Conservation (phyloP, 2,888 invertebrate species). For the Microctonus brassicae region DNA sequence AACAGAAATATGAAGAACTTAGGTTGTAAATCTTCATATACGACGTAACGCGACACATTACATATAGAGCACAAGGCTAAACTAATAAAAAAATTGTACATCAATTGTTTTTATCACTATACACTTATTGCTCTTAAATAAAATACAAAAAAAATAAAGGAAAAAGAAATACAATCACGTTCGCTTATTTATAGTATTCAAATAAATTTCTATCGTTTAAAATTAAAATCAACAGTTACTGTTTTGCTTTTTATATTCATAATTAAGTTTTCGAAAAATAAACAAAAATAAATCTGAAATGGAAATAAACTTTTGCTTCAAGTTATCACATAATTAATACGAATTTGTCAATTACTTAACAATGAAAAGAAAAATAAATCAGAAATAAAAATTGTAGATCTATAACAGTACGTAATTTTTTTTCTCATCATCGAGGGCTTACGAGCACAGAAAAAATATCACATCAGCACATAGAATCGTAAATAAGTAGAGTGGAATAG, state of each 20-base stretch:
- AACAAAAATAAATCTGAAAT: not conserved
- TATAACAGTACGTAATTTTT: too few relatives aligned
- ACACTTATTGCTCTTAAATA: not conserved
- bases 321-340: conserved; percentile 16
- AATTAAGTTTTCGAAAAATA: not conserved
- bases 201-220: not conserved
- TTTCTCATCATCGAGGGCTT: not conserved
- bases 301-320: not conserved
- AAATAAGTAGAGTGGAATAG: not conserved
- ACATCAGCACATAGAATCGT: not conserved
- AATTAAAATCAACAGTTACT: not conserved
- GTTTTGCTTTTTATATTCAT: not conserved
- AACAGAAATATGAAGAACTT: not conserved
- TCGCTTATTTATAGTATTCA: not conserved
- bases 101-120: not conserved
- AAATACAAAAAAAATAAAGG: not conserved
- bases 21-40: not conserved
- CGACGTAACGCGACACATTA: not conserved
- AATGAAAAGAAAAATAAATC: not conserved
- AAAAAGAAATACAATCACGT: not conserved
- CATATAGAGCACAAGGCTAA: not conserved
- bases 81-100: too few relatives aligned
- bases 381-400: not conserved
- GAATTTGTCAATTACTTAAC: not conserved
- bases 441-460: not conserved